Conservation (phyloP, 2,113 vertebrate species). For the Crotalus viridis region DNA sequence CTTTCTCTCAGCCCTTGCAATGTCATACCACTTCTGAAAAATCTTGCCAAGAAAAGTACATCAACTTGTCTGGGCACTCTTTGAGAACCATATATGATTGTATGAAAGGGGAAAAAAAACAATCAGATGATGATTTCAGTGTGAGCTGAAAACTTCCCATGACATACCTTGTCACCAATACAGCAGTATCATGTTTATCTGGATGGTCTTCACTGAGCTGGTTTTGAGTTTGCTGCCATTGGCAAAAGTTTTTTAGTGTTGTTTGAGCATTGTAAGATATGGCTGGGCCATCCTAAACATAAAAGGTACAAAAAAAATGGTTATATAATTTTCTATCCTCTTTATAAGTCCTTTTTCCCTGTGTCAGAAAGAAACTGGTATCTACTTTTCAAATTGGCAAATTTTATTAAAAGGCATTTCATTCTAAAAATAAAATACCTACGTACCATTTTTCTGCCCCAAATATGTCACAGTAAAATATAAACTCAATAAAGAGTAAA, state of each 20-base stretch:
- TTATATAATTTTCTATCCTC: conserved; percentile 23
- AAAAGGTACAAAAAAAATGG: conserved; percentile 43
- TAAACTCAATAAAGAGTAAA: neutral
- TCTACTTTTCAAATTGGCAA: neutral
- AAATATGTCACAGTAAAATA: neutral
- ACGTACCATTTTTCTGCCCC: neutral
- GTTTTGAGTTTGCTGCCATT: conserved; percentile 95
- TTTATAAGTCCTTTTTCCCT: neutral
- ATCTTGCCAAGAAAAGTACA: neutral
- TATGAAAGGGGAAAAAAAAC: neutral
- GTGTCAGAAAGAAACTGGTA: neutral
- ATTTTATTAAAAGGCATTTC: neutral
- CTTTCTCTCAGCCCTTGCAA: neutral
- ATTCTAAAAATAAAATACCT: neutral
- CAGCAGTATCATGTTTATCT: conserved; percentile 89
- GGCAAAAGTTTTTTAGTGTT: conserved; percentile 97
- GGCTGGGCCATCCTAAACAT: conserved; percentile 85
- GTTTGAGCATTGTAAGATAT: conserved; percentile 96
- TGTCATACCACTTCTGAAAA: neutral
- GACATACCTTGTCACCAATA: conserved; percentile 91
- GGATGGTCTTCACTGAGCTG: conserved; percentile 84
- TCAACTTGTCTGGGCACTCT: neutral
- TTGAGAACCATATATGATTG: neutral
- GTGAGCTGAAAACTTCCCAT: neutral
- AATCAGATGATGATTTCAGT: neutral